Conservation (phyloP, 1,140 invertebrate genomes). For the Euura saliciscinereae region DNA sequence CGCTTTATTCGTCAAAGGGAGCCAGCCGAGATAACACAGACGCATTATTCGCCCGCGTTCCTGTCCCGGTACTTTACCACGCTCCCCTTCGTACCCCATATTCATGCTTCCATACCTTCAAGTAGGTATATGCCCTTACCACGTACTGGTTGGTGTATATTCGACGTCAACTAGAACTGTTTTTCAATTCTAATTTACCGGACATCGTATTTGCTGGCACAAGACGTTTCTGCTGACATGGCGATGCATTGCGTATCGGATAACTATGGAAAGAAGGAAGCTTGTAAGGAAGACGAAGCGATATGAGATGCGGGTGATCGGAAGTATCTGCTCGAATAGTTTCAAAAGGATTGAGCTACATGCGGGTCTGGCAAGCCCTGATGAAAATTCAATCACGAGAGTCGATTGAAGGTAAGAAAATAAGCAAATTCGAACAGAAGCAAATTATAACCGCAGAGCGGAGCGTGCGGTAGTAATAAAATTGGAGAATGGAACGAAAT, state of each 20-base stretch:
- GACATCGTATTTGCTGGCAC: too few relatives aligned
- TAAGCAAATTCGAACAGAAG: too few relatives aligned
- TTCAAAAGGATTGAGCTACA: conserved; percentile 5
- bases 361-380: not conserved
- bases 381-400: too few relatives aligned
- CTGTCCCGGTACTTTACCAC: not conserved
- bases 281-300: not conserved
- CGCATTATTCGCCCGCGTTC: conserved; percentile 3
- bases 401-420: too few relatives aligned
- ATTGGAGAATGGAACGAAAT: not conserved
- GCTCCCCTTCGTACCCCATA: not conserved
- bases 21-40: conserved; percentile 39
- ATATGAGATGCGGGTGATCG: conserved; percentile 48
- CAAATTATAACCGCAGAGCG: too few relatives aligned
- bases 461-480: too few relatives aligned
- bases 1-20: conserved; percentile 36
- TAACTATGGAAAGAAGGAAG: not conserved
- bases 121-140: not conserved
- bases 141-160: too few relatives aligned
- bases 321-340: conserved; percentile 47
- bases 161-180: too few relatives aligned
- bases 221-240: too few relatives aligned
- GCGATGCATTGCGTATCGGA: not conserved
- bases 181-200: too few relatives aligned
- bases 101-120: not conserved